Evolutionary conservation across 1,140 invertebrate genomes (phyloP), one percentile per base, ranked within the genome.

Genomic region (Drosophila nikananu): DNA sequence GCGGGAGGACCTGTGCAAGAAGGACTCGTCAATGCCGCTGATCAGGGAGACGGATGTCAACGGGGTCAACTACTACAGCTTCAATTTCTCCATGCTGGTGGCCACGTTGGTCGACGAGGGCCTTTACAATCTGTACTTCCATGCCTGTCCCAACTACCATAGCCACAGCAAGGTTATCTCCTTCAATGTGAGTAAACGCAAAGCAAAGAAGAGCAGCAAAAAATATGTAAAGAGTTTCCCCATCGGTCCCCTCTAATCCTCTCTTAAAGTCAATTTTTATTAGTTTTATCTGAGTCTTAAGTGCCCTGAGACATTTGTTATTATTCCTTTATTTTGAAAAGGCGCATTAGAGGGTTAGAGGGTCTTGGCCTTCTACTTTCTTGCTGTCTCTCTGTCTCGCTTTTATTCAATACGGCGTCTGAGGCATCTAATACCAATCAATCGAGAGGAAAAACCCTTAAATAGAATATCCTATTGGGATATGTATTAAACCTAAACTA

Each of bases 61-160:
- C 3, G 77, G 80, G 6, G 60, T 72, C 7, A 83, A 79, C 41
- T 92, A 92, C 23, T 93, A 92, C 51, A 92, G 80, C 49, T 92
- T 93, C 19, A 92, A 80, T 12, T 99, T 99, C 93, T 95, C 95
- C 10, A 96, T 99, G 93, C 95, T 95, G 73, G 96, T 99, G 49
- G 95, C 95, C 1, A 95, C 94, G 7, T 94, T 96, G 44, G 94
- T 95, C 46, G 97, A 99, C 86, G 97, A 98, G 94, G 99, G 99
- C 5, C 94, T 99, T 1, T 99, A 99, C 93, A 98, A 97, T 93
- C 94, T 99, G 15, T 98, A 97, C 87, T 99, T 99, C 91, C 98
- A 99, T 93, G 99, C 97, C 93, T 99, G 99, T 94, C 96, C 96
- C 8, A 97, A 97, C 92, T 94, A 94, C 42, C 84, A 81, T 37